Evolutionary conservation across 2,113 vertebrate genomes (phyloP), one percentile per base, ranked within the genome.

Genomic region (Collichthys lucidus): DNA sequence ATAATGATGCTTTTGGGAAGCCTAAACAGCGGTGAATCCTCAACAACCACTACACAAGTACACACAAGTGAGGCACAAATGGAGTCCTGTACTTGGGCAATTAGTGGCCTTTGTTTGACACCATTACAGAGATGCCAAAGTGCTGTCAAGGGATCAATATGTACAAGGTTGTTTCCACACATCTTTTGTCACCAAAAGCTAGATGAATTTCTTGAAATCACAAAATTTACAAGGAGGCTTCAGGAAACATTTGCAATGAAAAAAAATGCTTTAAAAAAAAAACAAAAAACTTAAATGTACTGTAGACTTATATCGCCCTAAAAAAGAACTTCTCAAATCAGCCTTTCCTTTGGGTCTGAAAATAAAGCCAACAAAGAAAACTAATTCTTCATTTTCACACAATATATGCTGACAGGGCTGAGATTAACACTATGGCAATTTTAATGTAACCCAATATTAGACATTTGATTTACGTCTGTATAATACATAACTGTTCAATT

Each of bases 1-100:
- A 81, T 79, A 64, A 46, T 24, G 17, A 80, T 55, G 35, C 61
- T 50, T 59, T 76, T 80, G 56, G 22, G 75, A 84, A 74, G 49
- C 63, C 53, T 16, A 61, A 24, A 17, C 52, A 70, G 64, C 11
- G 31, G 12, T 40, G 26, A 20, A 16, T 60, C 20, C 24, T 66
- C 5, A 53, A 72, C 44, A 40, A 15, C n/a, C 56, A 50, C 53
- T 24, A 8, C 17, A 40, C 35, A 40, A 40, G 42, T 42, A 31
- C 31, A 44, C 29, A 31, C 1, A 5, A 50, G 40, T 9, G 49
- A 46, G 49, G 20, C 47, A 68, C 47, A 73, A 60, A 53, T 63
- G 35, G 22, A 66, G 9, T 12, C 50, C 57, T 47, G 40, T 67
- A 56, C 61, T 52, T 68, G 14, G 35, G 55, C 29, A n/a, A 35